Evolutionary conservation across 53 echinoderm and acorn worm genomes (phyloP).

Genomic region (Hippasteria phrygiana): DNA sequence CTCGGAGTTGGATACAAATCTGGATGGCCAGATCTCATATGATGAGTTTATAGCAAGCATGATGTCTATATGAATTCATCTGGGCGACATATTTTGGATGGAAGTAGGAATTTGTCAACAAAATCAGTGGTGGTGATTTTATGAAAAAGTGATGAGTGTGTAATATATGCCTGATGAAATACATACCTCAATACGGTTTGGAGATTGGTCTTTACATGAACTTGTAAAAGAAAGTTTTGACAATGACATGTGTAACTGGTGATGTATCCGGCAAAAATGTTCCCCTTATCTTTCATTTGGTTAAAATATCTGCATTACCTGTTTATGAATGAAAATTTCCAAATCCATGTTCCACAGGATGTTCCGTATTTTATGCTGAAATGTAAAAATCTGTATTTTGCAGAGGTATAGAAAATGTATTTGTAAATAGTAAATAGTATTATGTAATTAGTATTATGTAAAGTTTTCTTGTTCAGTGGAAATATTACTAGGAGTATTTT

Average conservation of each 20-base stretch:
- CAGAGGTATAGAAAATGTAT: not conserved
- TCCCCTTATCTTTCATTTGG: no score
- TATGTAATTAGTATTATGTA: not conserved
- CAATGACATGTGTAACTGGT: no score
- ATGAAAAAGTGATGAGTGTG: no score
- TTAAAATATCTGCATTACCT: no score
- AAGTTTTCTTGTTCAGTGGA: not conserved
- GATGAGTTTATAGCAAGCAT: conserved; percentile 84
- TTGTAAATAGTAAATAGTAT: not conserved
- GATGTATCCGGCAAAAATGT: no score
- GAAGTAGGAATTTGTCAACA: not conserved
- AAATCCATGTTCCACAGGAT: not conserved
- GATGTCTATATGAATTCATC: conserved; percentile 22
- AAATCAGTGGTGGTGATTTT: no score
- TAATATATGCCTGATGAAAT: no score
- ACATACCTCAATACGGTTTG: no score
- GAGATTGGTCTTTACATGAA: no score
- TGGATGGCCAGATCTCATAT: conserved; percentile 92
- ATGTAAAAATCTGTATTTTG: not conserved
- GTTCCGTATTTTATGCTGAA: not conserved
- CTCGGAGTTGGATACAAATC: conserved; percentile 84
- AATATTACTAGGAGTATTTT: not conserved
- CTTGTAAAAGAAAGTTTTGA: no score
- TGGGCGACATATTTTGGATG: not conserved
- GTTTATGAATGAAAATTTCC: no score